Base-by-base conservation (phyloP, 2,797 vertebrate genomes). In the Nothura maculosa region DNA sequence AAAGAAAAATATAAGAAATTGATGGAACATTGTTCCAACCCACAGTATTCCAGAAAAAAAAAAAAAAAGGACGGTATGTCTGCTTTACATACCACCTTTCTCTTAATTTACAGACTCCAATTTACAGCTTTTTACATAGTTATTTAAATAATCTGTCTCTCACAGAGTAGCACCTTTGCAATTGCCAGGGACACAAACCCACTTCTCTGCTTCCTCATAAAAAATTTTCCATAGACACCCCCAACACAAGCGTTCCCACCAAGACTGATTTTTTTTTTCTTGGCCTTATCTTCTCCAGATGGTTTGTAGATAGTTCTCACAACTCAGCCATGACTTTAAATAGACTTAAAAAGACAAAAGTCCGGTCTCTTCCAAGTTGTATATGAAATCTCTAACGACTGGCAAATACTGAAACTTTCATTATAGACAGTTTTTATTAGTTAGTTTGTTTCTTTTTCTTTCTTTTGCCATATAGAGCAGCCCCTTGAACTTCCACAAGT, bases 141-240 rank as follows among this genome's bases (percentile, higher is more conserved):
- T 95, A 95, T 92, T 96, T 96, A 96, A 96, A 96, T 95, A 95
- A 96, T 93, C 93, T 85, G 94, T 96, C 96, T 96, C 92, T 95
- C 96, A 96, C 94, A 0, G 96, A 94, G 96, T 96, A 96, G 94
- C 96, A 96, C 96, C 94, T 96, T 96, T 96, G 96, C 87, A 95
- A 96, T 96, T 96, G 96, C 96, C 96, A 96, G 85, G 96, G 96
- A 96, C 94, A 96, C 96, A 96, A 96, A 96, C 96, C 94, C 96
- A 96, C 94, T 96, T 87, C 91, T 95, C 89, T 94, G 96, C 92
- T 94, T 95, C 85, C 62, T 96, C 89, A 96, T 91, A 94, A 96
- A 96, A 96, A 95, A 89, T 92, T 96, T 96, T 96, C 96, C 94
- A 94, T 62, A 94, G 92, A 96, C 96, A 96, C 94, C 93, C 94